These are phyloP conservation scores for Scelioninae gen. 2 DNA, from an alignment of 2,888 invertebrate genomes.

Conservation along the genomic window DNA sequence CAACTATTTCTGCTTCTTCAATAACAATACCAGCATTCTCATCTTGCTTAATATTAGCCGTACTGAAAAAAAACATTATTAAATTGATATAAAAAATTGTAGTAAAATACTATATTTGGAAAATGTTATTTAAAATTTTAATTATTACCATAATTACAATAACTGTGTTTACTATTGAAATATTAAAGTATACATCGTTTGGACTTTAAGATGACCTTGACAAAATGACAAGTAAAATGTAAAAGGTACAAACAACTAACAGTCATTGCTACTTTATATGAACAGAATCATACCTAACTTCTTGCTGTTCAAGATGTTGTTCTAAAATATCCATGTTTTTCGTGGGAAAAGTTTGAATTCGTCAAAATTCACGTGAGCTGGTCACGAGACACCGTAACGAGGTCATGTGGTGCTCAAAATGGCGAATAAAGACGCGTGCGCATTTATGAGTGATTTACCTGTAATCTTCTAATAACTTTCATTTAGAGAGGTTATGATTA, in stretches of 20 bases:
- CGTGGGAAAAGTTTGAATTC: constrained; percentile 73
- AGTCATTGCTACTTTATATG: constrained; percentile 13
- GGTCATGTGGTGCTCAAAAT: constrained; percentile 75
- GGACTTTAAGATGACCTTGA: constrained; percentile 72
- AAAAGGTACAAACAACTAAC: constrained; percentile 6
- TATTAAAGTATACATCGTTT: constrained; percentile 66
- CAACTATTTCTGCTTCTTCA: constrained; percentile 74
- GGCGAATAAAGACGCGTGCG: constrained; percentile 64
- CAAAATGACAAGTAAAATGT: constrained; percentile 63
- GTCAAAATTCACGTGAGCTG: constrained; percentile 76
- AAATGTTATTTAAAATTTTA: neutral
- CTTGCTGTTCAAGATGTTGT: constrained; percentile 73
- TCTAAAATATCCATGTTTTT: constrained; percentile 74
- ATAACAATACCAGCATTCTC: constrained; percentile 71
- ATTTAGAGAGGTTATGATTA: neutral
- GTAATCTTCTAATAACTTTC: neutral
- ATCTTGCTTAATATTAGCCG: constrained; percentile 68
- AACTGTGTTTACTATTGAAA: constrained; percentile 30
- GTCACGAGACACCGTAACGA: constrained; percentile 76
- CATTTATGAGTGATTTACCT: constrained; percentile 17
- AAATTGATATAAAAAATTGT: neutral
- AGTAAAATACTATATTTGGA: neutral
- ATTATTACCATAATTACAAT: constrained; percentile 3
- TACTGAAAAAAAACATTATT: constrained; percentile 62
- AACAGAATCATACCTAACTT: constrained; percentile 70